Evolutionary conservation across 2,888 invertebrate species (phyloP).

Genomic region (Entomobrya multifasciata): DNA sequence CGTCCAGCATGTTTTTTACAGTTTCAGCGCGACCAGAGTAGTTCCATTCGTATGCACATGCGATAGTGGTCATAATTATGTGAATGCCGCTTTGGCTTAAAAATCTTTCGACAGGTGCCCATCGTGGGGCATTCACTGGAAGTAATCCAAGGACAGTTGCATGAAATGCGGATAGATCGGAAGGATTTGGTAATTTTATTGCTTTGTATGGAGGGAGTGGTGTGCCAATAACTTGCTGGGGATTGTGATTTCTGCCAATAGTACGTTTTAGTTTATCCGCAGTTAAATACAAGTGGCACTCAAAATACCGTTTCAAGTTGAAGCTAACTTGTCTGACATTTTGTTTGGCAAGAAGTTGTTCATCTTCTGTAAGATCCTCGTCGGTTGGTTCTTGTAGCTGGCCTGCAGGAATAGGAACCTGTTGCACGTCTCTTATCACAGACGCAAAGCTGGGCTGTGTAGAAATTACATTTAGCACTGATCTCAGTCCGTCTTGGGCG

Average conservation of each 20-base stretch:
- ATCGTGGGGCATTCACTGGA: constrained; percentile 82
- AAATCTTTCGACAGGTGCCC: constrained; percentile 95
- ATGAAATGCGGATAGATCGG: constrained; percentile 66
- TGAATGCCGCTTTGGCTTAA: constrained; percentile 83
- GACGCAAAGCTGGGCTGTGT: constrained; percentile 74
- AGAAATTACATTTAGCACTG: constrained; percentile 93
- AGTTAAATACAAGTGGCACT: constrained; percentile 76
- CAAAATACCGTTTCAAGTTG: constrained; percentile 79
- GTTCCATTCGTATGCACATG: constrained; percentile 95
- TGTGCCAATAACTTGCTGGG: constrained; percentile 63
- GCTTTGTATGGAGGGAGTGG: constrained; percentile 73
- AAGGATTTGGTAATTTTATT: constrained; percentile 64
- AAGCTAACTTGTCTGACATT: constrained; percentile 77
- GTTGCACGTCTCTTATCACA: constrained; percentile 60
- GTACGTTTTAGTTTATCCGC: constrained; percentile 76
- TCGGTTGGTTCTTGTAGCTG: constrained; percentile 48
- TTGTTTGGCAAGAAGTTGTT: constrained; percentile 72
- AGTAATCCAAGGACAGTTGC: constrained; percentile 62
- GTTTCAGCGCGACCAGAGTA: constrained; percentile 92
- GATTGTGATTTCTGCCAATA: constrained; percentile 68
- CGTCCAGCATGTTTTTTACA: constrained; percentile 91
- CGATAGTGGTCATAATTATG: constrained; percentile 91
- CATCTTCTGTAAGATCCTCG: constrained; percentile 70
- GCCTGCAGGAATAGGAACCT: constrained; percentile 44
- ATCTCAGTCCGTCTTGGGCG: constrained; percentile 94